phyloP scores from a whole-genome alignment of 2,797 vertebrate genomes.

The Ctenopoma kingsleyae region DNA sequence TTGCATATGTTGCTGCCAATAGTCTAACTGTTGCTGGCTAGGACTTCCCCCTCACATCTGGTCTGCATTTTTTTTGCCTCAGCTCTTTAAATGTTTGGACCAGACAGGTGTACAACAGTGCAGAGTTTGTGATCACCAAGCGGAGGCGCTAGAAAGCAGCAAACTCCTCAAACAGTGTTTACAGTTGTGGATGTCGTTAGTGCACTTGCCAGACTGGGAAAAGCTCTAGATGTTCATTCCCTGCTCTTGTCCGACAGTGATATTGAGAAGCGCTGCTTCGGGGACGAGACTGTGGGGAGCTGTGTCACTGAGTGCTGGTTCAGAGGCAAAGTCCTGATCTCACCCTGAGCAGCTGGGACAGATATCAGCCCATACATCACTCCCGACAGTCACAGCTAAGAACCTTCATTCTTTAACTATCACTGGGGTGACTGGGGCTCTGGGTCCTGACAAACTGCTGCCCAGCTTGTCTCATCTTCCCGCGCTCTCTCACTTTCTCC shows the following conservation, averaged over 20 bases:
- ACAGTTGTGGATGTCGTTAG: conserved; percentile 26
- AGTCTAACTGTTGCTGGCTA: conserved; percentile 78
- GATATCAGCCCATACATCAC: conserved; percentile 81
- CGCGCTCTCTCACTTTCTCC: conserved; percentile 44
- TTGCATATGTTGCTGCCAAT: conserved; percentile 79
- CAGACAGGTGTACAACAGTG: conserved; percentile 75
- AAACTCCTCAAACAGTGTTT: conserved; percentile 28
- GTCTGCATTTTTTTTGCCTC: conserved; percentile 60
- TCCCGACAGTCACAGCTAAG: conserved; percentile 78
- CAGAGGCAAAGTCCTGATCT: conserved; percentile 70
- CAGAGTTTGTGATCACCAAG: conserved; percentile 50
- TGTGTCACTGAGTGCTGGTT: conserved; percentile 63
- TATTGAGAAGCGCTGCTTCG: conserved; percentile 44
- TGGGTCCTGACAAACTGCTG: conserved; percentile 78
- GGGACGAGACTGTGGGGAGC: conserved; percentile 39
- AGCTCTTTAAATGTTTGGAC: conserved; percentile 74
- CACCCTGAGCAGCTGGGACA: conserved; percentile 69
- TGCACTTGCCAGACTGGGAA: conserved; percentile 28
- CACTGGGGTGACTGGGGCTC: conserved; percentile 70
- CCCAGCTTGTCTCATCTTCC: conserved; percentile 64
- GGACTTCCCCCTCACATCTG: conserved; percentile 75
- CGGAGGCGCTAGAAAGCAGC: conserved; percentile 74
- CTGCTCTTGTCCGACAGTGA: conserved; percentile 44
- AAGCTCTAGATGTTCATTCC: conserved; percentile 42
- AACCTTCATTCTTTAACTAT: conserved; percentile 77